These are phyloP conservation scores for Aethes cnicana DNA, from an alignment of 2,888 invertebrate genomes.

Conservation along the genomic window DNA sequence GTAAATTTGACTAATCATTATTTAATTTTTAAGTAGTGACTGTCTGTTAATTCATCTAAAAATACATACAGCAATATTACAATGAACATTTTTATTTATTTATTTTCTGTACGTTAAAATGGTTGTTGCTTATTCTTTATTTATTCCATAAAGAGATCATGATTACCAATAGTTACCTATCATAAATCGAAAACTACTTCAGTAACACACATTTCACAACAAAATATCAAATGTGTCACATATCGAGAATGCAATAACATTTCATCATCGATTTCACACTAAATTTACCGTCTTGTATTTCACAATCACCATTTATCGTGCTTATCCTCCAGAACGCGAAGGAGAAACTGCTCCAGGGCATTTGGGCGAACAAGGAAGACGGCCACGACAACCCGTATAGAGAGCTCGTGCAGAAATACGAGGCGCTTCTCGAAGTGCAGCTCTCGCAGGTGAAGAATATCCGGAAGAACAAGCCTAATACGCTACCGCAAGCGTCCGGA, in stretches of 20 bases:
- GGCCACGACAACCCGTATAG: slow-evolving; percentile 87
- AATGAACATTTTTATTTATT: slow-evolving; percentile 9
- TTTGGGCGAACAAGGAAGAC: slow-evolving; percentile 78
- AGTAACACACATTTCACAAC: slow-evolving; percentile 27
- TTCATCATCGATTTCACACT: slow-evolving; percentile 13
- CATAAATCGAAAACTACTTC: slow-evolving; percentile 4
- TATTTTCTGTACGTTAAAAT: slow-evolving; percentile 11
- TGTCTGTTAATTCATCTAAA: slow-evolving; percentile 19
- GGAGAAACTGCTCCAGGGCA: slow-evolving; percentile 77
- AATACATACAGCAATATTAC: slow-evolving; percentile 13
- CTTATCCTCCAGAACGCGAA: slow-evolving; percentile 69
- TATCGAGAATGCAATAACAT: slow-evolving; percentile 21
- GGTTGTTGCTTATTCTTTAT: slow-evolving; percentile 12
- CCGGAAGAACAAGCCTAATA: slow-evolving; percentile 62
- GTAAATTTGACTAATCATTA: slow-evolving; percentile 69
- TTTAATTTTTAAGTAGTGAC: slow-evolving; percentile 3
- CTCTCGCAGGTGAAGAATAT: slow-evolving; percentile 83
- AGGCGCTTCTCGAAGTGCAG: slow-evolving; percentile 90
- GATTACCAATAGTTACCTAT: slow-evolving; percentile 11
- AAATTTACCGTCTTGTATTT: slow-evolving; percentile 5
- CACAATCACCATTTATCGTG: slow-evolving; percentile 16
- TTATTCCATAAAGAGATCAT: slow-evolving; percentile 8
- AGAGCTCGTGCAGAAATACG: slow-evolving; percentile 92
- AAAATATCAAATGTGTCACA: slow-evolving; percentile 6
- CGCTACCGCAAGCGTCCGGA: slow-evolving; percentile 58